These are phyloP conservation scores for Pelecanoides urinatrix DNA, from an alignment of 2,113 vertebrate genomes.

Conservation along the genomic window DNA sequence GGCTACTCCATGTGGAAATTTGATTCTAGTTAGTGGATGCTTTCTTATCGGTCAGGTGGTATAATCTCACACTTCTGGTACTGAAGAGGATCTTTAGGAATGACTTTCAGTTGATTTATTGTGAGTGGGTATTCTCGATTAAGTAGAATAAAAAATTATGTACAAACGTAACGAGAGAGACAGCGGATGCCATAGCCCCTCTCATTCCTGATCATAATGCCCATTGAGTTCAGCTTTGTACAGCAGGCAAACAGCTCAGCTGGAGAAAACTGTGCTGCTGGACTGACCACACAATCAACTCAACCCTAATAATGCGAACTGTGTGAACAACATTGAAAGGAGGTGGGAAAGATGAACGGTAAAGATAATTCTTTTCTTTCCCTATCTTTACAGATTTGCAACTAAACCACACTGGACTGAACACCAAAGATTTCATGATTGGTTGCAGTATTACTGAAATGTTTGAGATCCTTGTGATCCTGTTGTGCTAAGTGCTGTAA, in stretches of 20 bases:
- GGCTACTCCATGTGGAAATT: background rate
- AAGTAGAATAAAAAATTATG: background rate
- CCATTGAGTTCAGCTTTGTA: background rate
- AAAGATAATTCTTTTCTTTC: background rate
- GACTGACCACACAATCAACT: background rate
- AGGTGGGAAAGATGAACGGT: background rate
- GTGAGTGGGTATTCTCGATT: background rate
- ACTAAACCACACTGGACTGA: background rate
- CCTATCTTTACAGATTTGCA: background rate
- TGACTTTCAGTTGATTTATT: background rate
- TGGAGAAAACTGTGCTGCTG: background rate
- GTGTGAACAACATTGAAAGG: background rate
- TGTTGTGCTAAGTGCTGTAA: background rate
- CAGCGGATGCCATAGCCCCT: background rate
- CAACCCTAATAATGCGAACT: background rate
- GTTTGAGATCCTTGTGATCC: background rate
- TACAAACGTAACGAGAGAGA: background rate
- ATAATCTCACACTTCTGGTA: background rate
- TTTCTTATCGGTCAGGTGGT: background rate
- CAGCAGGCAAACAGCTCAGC: background rate
- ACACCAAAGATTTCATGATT: background rate
- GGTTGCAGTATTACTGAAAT: background rate
- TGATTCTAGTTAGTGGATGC: background rate
- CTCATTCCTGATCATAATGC: background rate
- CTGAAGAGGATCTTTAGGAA: background rate